phyloP scores from a whole-genome alignment of 2,888 invertebrate genomes.

The Slavum lentiscoides region DNA sequence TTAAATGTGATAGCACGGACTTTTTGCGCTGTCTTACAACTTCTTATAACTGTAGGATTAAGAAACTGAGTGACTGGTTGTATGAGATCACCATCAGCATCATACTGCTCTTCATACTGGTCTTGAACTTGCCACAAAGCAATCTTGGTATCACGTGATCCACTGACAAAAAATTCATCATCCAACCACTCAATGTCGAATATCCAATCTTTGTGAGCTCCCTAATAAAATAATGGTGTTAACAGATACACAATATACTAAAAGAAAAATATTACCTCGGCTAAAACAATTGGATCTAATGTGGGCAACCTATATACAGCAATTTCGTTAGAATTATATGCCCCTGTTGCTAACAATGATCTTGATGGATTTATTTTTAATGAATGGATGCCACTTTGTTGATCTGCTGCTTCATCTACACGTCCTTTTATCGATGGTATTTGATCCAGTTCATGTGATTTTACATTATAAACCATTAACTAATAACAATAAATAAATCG shows the following conservation, averaged over 20 bases:
- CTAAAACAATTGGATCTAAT: conserved; percentile 90
- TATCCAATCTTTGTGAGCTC: conserved; percentile 89
- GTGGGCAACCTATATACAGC: conserved; percentile 91
- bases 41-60: conserved; percentile 72
- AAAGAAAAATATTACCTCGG: conserved; percentile 66
- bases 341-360: conserved; percentile 88
- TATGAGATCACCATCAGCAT: conserved; percentile 61
- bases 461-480: conserved; percentile 90
- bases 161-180: conserved; percentile 91
- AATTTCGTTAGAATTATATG: conserved; percentile 87
- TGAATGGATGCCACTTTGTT: conserved; percentile 88
- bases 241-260: not conserved
- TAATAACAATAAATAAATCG: conserved; percentile 58
- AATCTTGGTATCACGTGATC: conserved; percentile 87
- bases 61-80: conserved; percentile 62
- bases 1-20: conserved; percentile 88
- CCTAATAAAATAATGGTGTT: conserved; percentile 59
- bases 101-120: conserved; percentile 60
- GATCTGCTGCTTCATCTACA: conserved; percentile 63
- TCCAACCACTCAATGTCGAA: conserved; percentile 95
- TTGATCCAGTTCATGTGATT: conserved; percentile 81
- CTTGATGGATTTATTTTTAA: conserved; percentile 91
- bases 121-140: conserved; percentile 82
- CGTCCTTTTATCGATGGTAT: conserved; percentile 81
- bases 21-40: conserved; percentile 78